Evolutionary conservation across 1,140 invertebrate species (phyloP), one percentile per base, ranked within the genome.

Genomic region (Atta texana): DNA sequence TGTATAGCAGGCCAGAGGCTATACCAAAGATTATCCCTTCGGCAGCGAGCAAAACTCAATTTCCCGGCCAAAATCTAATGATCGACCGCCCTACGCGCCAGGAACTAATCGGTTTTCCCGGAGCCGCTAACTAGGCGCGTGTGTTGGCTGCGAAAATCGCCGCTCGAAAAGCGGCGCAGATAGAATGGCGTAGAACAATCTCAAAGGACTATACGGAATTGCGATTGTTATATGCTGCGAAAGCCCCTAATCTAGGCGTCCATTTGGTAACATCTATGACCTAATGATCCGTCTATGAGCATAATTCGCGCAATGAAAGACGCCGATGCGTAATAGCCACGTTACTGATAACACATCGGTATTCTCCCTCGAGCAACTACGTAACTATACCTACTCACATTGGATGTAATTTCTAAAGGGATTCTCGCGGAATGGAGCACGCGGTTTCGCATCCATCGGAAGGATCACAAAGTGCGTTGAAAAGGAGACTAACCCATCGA

Each of bases 51-150:
- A 92, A 94, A 94, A 94, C 94, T 94, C 94, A 93, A 95, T 95
- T 94, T 94, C 89, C 92, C 91, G 59, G 88, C 90, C 89, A 91
- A 94, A 95, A 94, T 95, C 94, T 94, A 94, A 95, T 95, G 92
- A 93, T 92, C 91, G 92, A 85, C 89, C 90, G 78, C 88, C 91
- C 88, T 88, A 86, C 87, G 76, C 89, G 89, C 86, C 85, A 88
- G 85, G 86, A 71, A 84, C 92, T 93, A 93, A 94, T 94, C 93
- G 92, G 89, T 93, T 94, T 94, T 93, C 92, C 78, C 84, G 87
- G 86, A 89, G 89, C 81, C 90, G 87, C 77, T 80, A 71, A 66
- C 68, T 66, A 59, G 87, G 49, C 44, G 59, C 82, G 80, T 75
- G 69, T 84, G 71, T 63, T 55, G 86, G 31, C 63, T 76, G 66